Evolutionary conservation across 2,888 invertebrate genomes (phyloP), one percentile per base, ranked within the genome.

Genomic region (Drosophila histrio): DNA sequence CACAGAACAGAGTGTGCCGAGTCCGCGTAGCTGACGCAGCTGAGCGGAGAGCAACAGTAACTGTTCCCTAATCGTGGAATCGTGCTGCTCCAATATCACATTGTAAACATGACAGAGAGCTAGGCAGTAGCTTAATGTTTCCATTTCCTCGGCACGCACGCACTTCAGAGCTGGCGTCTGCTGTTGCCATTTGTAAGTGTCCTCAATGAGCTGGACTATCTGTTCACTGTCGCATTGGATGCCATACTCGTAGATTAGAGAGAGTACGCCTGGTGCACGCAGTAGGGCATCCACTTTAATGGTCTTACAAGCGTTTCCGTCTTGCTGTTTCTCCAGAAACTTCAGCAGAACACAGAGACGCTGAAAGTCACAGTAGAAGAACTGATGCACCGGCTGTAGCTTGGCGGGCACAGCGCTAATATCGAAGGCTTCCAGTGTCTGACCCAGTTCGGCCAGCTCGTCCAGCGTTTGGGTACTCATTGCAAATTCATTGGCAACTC

Each of bases 281-380:
- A 90, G 50, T 3, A 90, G 46, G 0, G 89, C 60, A 22, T 87
- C 78, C 1, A 90, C 81, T 26, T 77, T 79, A 3, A 90, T 79
- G 3, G 44, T 60, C 30, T 79, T 82, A 19, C 59, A 49, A 6
- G 59, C 67, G 9, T 59, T 77, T 0, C 69, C 68, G 0, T 58
- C 76, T n/a, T 84, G 62, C 28, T 79, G 81, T 3, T 70, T 71
- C 3, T 74, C 56, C 5, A 91, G 60, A 56, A 91, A 91, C 11
- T 78, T 79, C 0, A 90, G 70, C 34, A 88, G 54, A 1, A 71
- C 64, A 2, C 56, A 38, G 2, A 91, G 57, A 1, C 91, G 89
- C 15, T 89, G 87, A 53, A 91, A 90, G 64, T 91, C 91, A 0
- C 89, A 85, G 36, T 84, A 89, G 50, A 91, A 91, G 26, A 90